Evolutionary conservation across 2,113 vertebrate species (phyloP).

Genomic region (Tympanuchus pallidicinctus): DNA sequence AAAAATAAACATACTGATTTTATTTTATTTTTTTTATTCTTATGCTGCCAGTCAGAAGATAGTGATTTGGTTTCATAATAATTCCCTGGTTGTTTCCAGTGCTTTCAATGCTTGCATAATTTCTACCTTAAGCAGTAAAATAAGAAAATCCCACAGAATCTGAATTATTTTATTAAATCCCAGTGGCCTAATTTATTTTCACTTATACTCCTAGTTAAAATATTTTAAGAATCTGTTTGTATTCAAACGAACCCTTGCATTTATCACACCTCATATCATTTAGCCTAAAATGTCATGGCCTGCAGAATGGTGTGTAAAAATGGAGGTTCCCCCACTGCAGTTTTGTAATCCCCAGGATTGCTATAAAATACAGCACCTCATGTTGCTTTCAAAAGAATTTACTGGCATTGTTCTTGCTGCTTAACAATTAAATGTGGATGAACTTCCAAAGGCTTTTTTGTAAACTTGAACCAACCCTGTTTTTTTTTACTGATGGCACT

Average conservation of each 20-base stretch:
- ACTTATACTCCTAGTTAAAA: constrained; percentile 78
- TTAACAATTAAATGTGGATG: constrained; percentile 31
- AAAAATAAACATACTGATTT: neutral
- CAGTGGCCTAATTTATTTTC: constrained; percentile 76
- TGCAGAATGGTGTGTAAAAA: constrained; percentile 59
- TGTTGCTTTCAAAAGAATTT: constrained; percentile 67
- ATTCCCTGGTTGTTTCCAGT: constrained; percentile 31
- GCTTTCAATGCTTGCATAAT: constrained; percentile 20
- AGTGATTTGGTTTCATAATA: constrained; percentile 36
- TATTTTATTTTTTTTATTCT: neutral
- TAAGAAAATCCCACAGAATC: constrained; percentile 68
- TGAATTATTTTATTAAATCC: constrained; percentile 65
- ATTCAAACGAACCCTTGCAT: constrained; percentile 77
- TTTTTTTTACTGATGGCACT: neutral
- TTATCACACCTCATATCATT: constrained; percentile 82
- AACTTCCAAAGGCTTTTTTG: constrained; percentile 38
- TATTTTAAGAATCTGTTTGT: constrained; percentile 84
- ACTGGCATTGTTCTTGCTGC: constrained; percentile 67
- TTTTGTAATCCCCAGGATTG: constrained; percentile 47
- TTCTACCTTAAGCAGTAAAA: constrained; percentile 39
- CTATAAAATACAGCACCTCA: constrained; percentile 55
- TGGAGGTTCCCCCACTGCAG: constrained; percentile 53
- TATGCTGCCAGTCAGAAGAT: constrained; percentile 2
- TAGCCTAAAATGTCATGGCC: constrained; percentile 56
- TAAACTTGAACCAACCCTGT: neutral